Evolutionary conservation across 2,888 invertebrate genomes (phyloP).

Genomic region (Trissolcus brochymenae): DNA sequence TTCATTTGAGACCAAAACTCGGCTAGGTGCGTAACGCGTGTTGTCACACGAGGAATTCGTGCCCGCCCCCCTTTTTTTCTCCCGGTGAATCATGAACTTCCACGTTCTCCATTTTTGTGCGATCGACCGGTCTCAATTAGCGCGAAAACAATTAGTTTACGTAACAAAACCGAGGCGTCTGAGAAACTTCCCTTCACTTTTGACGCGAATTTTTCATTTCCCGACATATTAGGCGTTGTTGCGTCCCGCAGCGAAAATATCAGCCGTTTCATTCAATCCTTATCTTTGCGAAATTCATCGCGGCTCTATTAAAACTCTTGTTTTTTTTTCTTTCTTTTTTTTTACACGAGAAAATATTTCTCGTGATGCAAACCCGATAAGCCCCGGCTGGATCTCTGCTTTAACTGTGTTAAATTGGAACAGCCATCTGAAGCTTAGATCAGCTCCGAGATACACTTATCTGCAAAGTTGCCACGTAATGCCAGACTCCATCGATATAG

Average conservation of each 20-base stretch:
- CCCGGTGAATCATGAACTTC: conserved; percentile 53
- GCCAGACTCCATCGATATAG: conserved; percentile 22
- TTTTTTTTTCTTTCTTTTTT: conserved; percentile 11
- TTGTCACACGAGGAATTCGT: conserved; percentile 42
- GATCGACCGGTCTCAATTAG: conserved; percentile 32
- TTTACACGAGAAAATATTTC: conserved; percentile 11
- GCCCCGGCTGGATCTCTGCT: conserved; percentile 14
- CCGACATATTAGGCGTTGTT: conserved; percentile 18
- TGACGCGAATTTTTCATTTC: conserved; percentile 41
- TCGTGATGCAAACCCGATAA: conserved; percentile 21
- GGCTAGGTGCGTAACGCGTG: conserved; percentile 40
- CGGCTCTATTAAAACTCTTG: conserved; percentile 20
- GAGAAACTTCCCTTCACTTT: conserved; percentile 51
- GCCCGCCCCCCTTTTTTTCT: neutral
- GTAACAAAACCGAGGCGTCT: conserved; percentile 29
- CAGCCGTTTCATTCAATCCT: conserved; percentile 9
- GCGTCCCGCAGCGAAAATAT: neutral
- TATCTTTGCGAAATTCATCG: conserved; percentile 37
- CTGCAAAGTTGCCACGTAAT: conserved; percentile 42
- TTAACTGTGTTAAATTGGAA: conserved; percentile 19
- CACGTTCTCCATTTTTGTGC: conserved; percentile 47
- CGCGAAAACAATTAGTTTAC: conserved; percentile 46
- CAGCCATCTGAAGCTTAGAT: conserved; percentile 33
- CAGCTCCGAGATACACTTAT: conserved; percentile 31
- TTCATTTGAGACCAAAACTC: conserved; percentile 62